Percentiles rank a stretch among this genome's conserved stretches.
Conservation (phyloP, 1,140 invertebrate genomes). For the Aphis gossypii region DNA sequence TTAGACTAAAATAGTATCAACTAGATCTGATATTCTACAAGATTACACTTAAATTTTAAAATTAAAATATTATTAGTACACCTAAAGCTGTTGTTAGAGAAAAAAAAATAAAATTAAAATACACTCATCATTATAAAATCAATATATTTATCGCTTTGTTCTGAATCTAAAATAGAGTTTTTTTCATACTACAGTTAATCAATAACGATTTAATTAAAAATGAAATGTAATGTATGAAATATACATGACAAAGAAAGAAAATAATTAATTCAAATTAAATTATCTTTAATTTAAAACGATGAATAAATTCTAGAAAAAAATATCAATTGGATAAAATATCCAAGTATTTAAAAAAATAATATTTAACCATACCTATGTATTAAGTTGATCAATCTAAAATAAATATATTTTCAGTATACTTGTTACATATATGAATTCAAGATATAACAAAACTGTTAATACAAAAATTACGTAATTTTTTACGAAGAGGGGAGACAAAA, state of each 20-base stretch:
- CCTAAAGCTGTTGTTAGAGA: too few relatives aligned
- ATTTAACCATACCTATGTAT: background rate
- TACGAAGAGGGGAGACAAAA: background rate
- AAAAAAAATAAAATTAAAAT: too few relatives aligned
- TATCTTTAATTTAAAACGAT: background rate
- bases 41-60: too few relatives aligned
- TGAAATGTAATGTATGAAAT: too few relatives aligned
- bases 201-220: background rate
- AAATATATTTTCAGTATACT: background rate
- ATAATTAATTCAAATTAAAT: background rate
- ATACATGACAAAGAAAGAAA: too few relatives aligned
- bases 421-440: conserved; percentile 9
- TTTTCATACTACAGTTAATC: too few relatives aligned
- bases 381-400: background rate
- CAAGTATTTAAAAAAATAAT: too few relatives aligned
- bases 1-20: too few relatives aligned
- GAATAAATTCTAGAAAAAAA: background rate
- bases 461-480: conserved; percentile 36
- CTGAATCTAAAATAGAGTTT: background rate
- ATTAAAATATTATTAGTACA: too few relatives aligned
- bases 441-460: background rate
- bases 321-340: too few relatives aligned
- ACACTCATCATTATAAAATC: too few relatives aligned
- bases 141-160: background rate
- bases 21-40: too few relatives aligned